These are phyloP conservation scores for Microhierax caerulescens DNA, from an alignment of 2,797 vertebrate species.

Conservation along the genomic window DNA sequence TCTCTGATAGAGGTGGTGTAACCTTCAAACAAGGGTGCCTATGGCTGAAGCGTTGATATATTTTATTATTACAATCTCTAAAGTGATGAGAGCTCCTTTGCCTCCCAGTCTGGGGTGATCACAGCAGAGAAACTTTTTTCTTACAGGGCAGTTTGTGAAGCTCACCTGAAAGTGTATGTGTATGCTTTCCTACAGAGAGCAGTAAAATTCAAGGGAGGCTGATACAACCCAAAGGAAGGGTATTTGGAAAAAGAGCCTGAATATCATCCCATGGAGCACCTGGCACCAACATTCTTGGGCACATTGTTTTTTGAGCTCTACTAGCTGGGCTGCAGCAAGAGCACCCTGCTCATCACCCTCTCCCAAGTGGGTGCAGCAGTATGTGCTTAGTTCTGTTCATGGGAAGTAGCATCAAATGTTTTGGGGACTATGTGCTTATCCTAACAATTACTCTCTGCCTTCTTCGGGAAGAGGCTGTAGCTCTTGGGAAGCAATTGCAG, in stretches of 20 bases:
- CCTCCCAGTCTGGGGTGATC: neutral
- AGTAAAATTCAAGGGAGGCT: neutral
- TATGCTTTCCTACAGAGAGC: accelerated
- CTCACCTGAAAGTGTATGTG: neutral
- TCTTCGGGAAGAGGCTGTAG: neutral
- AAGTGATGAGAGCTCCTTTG: neutral
- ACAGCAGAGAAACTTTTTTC: neutral
- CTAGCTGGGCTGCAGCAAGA: neutral
- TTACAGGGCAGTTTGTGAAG: neutral
- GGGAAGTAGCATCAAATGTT: accelerated
- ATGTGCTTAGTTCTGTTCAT: neutral
- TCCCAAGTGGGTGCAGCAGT: neutral
- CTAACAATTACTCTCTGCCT: neutral
- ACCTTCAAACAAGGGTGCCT: neutral
- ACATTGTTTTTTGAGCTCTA: neutral
- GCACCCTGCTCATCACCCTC: neutral
- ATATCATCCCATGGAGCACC: neutral
- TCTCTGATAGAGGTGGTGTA: neutral
- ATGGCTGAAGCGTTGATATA: neutral
- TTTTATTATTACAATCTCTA: neutral
- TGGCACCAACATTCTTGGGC: neutral
- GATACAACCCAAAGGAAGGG: neutral
- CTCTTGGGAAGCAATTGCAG: neutral
- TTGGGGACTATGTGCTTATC: neutral
- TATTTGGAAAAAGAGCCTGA: neutral